Evolutionary conservation across 2,797 vertebrate genomes (phyloP), one percentile per base, ranked within the genome.

Genomic region (Anguilla anguilla): DNA sequence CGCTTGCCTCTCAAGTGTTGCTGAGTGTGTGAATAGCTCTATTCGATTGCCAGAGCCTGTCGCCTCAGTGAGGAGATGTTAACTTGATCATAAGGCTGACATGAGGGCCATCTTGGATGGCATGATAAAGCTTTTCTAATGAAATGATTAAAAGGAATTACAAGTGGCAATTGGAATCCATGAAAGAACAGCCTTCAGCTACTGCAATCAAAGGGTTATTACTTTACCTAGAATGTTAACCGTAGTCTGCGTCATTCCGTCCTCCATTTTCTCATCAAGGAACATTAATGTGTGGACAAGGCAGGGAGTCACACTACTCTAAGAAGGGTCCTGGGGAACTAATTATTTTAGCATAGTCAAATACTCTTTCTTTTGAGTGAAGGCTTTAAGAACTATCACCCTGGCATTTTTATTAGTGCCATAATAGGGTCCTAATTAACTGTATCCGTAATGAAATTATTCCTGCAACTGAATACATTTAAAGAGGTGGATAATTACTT

Each of bases 91-190:
- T 91, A 93, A 91, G 91, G 94, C 93, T 1, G 77, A 92, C 91
- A 92, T 87, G 86, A 91, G 89, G 89, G 89, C 89, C 93, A 93
- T 94, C 90, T 9, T 15, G 35, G 39, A 79, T 17, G 84, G 91
- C 91, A 94, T 93, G 92, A 94, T 93, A 94, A 94, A 94, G 64
- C 86, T 6, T 0, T 88, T 92, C 89, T 93, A 95, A 94, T 94
- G 91, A 95, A 96, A 95, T 91, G 92, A 95, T 94, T 93, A 92
- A 93, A 90, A 94, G 92, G 92, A 95, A 96, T 96, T 94, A 94
- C 94, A 94, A 94, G 91, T 95, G 94, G 94, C 94, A 95, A 94
- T 93, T 90, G 90, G 93, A 95, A 94, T 93, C 91, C 91, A 94
- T 93, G 93, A 94, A 92, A 95, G 90, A 91, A 91, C 84, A 93